Evolutionary conservation across 2,888 invertebrate species (phyloP).

Genomic region (Pheosia gnoma): DNA sequence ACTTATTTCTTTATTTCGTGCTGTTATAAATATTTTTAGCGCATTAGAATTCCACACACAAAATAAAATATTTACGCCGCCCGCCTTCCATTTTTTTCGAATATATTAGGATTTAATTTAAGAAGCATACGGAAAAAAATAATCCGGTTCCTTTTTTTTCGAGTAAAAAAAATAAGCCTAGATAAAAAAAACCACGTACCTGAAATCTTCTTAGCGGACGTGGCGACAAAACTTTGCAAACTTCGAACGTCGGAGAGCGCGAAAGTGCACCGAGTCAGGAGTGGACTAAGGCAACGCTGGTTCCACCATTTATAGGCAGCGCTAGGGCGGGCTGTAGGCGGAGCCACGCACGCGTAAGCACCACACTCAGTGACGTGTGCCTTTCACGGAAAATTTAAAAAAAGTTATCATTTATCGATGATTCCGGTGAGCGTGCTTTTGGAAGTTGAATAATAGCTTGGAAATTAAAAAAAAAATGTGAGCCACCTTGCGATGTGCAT

Average conservation of each 20-base stretch:
- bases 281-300: slow-evolving; percentile 42
- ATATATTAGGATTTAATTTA: too few species aligned
- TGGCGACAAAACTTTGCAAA: slow-evolving; percentile 47
- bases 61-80: too few species aligned
- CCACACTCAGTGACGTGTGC: slow-evolving; percentile 32
- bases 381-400: slow-evolving; percentile 22
- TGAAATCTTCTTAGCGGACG: slow-evolving; percentile 29
- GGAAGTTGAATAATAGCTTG: neutral
- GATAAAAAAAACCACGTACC: slow-evolving; percentile 39
- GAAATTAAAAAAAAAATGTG: neutral
- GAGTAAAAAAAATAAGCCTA: neutral
- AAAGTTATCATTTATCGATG: slow-evolving; percentile 6
- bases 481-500: too few species aligned
- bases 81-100: too few species aligned
- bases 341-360: slow-evolving; percentile 73
- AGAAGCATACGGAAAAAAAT: too few species aligned
- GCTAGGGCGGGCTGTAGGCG: slow-evolving; percentile 71
- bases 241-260: slow-evolving; percentile 47
- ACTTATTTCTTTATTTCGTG: too few species aligned
- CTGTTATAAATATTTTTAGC: too few species aligned
- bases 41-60: too few species aligned
- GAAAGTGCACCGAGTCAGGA: slow-evolving; percentile 69
- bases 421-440: neutral
- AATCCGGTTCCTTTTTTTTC: too few species aligned
- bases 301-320: slow-evolving; percentile 66